Evolutionary conservation across 2,797 vertebrate species (phyloP), one percentile per base, ranked within the genome.

Genomic region (Hozukius guyotensis): DNA sequence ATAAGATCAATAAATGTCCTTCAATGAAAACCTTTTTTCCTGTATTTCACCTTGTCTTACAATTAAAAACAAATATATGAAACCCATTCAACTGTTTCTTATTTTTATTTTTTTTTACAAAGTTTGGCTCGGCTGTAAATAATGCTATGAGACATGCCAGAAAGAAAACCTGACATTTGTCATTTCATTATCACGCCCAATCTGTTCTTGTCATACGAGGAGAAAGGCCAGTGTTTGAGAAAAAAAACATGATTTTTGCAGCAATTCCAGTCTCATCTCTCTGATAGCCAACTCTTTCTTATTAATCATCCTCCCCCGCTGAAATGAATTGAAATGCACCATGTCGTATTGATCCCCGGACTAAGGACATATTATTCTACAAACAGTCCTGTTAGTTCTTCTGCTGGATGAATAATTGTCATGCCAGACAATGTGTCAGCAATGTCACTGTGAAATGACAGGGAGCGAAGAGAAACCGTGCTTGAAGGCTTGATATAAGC

Each of bases 171-270:
- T 80, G 82, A 92, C 92, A 93, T 94, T 93, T 91, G 88, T 93
- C 90, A 87, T 89, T 89, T 92, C 88, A 93, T 94, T 93, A 94
- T 88, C 84, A 87, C 80, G 56, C 71, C 84, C 81, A 89, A 89
- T 91, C 87, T 92, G 85, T 83, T 85, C 70, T 75, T 75, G 80
- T 76, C 75, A 72, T 25, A 32, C 0, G 25, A 72, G 34, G n/a
- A 80, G 69, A 89, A 85, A 81, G 76, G 74, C 78, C 90, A 85
- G 56, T 7, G 27, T 64, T 42, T 52, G 67, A 42, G 64, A 81
- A 72, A 34, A 74, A 34, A 22, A 66, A 31, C 27, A 20, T 6
- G 20, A 71, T 60, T 82, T 83, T 67, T 71, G 60, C 87, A 88
- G 81, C 77, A 27, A 62, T 72, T 78, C 27, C 78, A 85, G 84